A percentile compares a stretch with the other conserved stretches of the same genome.
Conservation (phyloP, 1,140 invertebrate genomes). For the Ylistrum balloti region DNA sequence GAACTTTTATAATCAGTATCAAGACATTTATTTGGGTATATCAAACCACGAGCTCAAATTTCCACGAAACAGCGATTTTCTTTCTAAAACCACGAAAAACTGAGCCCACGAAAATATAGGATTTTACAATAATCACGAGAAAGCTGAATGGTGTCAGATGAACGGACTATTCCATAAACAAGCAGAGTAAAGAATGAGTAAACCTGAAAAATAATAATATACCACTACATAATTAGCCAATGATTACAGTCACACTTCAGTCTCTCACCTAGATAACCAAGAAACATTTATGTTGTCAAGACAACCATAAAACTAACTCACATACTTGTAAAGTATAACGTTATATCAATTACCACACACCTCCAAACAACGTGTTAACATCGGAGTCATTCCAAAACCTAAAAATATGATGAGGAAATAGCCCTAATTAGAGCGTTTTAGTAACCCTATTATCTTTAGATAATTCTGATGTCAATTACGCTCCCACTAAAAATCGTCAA, state of each 20-base stretch:
- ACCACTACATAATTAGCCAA: no score
- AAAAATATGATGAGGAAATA: background rate
- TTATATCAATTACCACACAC: background rate
- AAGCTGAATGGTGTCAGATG: no score
- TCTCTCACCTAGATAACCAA: background rate
- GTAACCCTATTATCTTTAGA: conserved; percentile 11
- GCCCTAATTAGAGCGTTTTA: background rate
- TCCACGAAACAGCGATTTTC: no score
- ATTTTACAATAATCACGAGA: no score
- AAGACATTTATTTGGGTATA: no score
- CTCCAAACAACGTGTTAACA: background rate
- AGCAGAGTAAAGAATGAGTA: no score
- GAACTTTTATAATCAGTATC: no score
- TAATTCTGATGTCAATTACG: conserved; percentile 29
- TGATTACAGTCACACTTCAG: conserved; percentile 5
- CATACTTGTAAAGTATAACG: background rate
- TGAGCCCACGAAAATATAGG: no score
- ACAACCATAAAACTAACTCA: background rate
- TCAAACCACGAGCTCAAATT: no score
- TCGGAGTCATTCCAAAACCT: background rate
- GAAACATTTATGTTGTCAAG: conserved; percentile 19
- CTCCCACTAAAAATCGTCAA: conserved; percentile 31
- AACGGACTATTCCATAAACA: no score
- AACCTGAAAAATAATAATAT: no score
- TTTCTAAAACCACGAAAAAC: no score